Evolutionary conservation across 2,797 vertebrate genomes (phyloP).

Genomic region (Lepilemur ruficaudatus): DNA sequence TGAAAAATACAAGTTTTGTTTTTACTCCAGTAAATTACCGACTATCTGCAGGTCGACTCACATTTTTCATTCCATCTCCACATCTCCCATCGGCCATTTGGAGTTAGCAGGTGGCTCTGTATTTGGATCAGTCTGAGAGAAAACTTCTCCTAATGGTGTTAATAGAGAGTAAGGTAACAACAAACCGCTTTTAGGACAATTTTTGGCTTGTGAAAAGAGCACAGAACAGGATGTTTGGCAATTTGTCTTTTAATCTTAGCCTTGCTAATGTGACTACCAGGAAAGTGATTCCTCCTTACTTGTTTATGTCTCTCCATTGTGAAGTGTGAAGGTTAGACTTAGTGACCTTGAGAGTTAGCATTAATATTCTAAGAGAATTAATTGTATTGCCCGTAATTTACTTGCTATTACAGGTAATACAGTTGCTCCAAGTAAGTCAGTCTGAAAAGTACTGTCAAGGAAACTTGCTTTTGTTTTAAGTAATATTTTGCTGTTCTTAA

Average conservation of each 20-base stretch:
- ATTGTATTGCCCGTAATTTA: neutral
- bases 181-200: neutral
- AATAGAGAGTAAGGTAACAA: neutral
- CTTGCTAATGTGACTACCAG: slow-evolving; percentile 51
- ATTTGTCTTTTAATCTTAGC: slow-evolving; percentile 40
- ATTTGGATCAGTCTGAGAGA: neutral
- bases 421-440: neutral
- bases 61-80: neutral
- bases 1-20: slow-evolving; percentile 29
- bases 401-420: neutral
- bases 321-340: neutral
- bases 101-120: neutral
- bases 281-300: slow-evolving; percentile 6
- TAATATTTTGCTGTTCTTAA: slow-evolving; percentile 19
- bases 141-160: slow-evolving; percentile 57
- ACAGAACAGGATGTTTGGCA: neutral
- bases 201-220: neutral
- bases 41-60: neutral
- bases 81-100: neutral
- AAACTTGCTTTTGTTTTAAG: slow-evolving; percentile 40
- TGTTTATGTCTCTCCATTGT: neutral
- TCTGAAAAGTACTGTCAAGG: neutral
- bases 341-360: neutral
- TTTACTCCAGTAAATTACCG: neutral
- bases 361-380: slow-evolving; percentile 46